phyloP scores from a whole-genome alignment of 2,113 vertebrate species.

The Anser cygnoides region DNA sequence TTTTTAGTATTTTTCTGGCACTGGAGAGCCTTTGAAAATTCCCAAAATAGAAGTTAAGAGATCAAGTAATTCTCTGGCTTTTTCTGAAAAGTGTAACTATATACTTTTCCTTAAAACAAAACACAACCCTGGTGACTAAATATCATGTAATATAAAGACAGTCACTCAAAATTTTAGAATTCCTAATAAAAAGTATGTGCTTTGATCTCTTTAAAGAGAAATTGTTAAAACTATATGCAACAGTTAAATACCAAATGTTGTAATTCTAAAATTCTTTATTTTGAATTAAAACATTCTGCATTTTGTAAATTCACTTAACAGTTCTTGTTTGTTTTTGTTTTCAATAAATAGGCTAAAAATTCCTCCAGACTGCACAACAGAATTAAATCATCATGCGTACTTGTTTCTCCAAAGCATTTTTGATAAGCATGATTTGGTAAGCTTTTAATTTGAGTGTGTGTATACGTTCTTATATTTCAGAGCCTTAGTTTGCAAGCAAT shows the following conservation, averaged over 20 bases:
- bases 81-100: neutral
- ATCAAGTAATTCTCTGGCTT: neutral
- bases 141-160: neutral
- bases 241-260: neutral
- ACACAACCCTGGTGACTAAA: neutral
- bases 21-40: neutral
- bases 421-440: slow-evolving; percentile 98
- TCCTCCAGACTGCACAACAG: slow-evolving; percentile 93
- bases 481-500: neutral
- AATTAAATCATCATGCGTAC: slow-evolving; percentile 97
- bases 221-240: neutral
- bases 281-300: neutral
- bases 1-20: neutral
- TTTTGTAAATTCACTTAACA: neutral
- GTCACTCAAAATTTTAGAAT: neutral
- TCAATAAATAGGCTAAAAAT: slow-evolving; percentile 87
- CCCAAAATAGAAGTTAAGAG: neutral
- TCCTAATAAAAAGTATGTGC: neutral
- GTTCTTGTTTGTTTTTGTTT: slow-evolving; percentile 40
- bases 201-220: neutral
- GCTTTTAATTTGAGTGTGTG: slow-evolving; percentile 13
- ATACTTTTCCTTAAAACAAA: neutral
- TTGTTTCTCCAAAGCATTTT: slow-evolving; percentile 98
- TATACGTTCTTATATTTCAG: neutral
- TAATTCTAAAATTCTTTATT: neutral